Percentiles rank a stretch among this genome's conserved stretches.
Conservation (phyloP, 2,113 vertebrate genomes). For the Equus przewalskii region DNA sequence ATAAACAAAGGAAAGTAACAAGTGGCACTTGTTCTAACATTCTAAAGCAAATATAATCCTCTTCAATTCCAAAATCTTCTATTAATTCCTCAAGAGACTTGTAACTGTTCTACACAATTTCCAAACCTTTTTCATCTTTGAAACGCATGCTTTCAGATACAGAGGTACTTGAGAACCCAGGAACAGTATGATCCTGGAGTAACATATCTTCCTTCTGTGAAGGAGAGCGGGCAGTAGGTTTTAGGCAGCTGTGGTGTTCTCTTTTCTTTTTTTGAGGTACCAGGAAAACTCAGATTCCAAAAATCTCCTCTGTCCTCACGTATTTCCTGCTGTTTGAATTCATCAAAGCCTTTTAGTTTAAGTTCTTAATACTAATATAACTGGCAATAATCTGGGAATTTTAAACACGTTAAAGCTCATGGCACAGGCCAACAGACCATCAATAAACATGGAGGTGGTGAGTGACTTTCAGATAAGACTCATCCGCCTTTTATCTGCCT, state of each 20-base stretch:
- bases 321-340: background rate
- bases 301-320: background rate
- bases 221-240: background rate
- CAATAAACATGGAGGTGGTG: background rate
- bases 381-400: background rate
- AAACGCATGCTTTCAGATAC: background rate
- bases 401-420: background rate
- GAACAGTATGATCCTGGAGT: background rate
- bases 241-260: background rate
- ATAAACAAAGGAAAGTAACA: constrained; percentile 50
- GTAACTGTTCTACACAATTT: background rate
- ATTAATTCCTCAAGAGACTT: background rate
- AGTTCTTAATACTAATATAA: background rate
- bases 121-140: background rate
- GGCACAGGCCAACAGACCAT: background rate
- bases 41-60: constrained; percentile 23
- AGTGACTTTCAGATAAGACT: background rate
- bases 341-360: background rate
- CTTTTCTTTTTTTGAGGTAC: background rate
- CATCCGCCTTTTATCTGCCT: background rate
- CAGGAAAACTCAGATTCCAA: constrained; percentile 25
- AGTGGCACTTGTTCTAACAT: background rate
- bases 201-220: background rate
- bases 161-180: background rate
- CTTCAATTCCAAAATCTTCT: constrained; percentile 13